Percentiles rank a stretch among this genome's conserved stretches.
phyloP scores from a whole-genome alignment of 2,888 invertebrate species.

The Camptogramma bilineatum region DNA sequence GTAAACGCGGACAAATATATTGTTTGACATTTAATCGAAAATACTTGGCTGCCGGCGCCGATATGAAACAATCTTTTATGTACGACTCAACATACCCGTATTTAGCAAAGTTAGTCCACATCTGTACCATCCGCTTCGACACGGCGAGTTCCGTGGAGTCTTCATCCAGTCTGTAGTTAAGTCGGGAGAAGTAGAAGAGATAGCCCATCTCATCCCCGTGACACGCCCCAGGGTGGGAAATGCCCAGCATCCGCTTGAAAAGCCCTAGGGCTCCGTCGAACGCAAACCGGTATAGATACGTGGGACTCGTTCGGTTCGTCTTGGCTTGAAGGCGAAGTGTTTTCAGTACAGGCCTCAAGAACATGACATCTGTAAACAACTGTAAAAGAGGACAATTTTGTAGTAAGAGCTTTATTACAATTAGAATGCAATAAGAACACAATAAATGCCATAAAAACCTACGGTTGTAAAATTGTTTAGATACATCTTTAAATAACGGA shows the following conservation, averaged over 20 bases:
- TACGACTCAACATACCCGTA: slow-evolving; percentile 77
- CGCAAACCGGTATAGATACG: slow-evolving; percentile 86
- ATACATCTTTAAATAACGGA: not conserved
- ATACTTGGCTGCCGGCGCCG: not conserved
- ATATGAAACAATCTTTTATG: not conserved
- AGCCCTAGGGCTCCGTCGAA: slow-evolving; percentile 87
- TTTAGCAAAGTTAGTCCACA: slow-evolving; percentile 89
- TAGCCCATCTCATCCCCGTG: slow-evolving; percentile 88
- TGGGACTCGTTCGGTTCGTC: slow-evolving; percentile 79
- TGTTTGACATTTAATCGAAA: not conserved
- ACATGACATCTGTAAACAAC: slow-evolving; percentile 88
- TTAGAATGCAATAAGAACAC: not conserved
- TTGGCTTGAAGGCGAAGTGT: slow-evolving; percentile 76
- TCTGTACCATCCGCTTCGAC: slow-evolving; percentile 85
- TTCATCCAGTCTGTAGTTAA: slow-evolving; percentile 86
- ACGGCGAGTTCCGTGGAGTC: slow-evolving; percentile 85
- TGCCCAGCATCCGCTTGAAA: slow-evolving; percentile 87
- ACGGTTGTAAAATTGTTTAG: no score
- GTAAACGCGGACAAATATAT: not conserved
- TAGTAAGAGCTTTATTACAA: not conserved
- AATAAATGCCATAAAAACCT: no score
- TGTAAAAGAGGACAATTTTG: slow-evolving; percentile 50
- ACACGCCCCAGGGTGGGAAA: slow-evolving; percentile 85
- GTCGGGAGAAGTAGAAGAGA: slow-evolving; percentile 87
- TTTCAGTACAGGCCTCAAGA: slow-evolving; percentile 84